Base-by-base conservation (phyloP, 2,797 vertebrate species). In the Acropternis orthonyx region DNA sequence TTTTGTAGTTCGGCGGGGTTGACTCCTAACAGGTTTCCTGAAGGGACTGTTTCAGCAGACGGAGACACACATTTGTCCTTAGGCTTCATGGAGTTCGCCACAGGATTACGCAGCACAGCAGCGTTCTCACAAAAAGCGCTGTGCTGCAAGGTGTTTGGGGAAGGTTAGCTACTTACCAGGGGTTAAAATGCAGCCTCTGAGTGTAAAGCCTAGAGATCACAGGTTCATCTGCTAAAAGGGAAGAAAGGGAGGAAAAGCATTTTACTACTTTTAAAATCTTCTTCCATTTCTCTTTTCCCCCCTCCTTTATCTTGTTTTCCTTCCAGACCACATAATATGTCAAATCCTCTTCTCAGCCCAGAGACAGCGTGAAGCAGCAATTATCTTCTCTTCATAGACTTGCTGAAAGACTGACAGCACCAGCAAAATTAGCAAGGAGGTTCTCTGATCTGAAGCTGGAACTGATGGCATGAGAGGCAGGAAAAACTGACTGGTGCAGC, bases 341-440 rank as follows among this genome's bases (percentile, higher is more conserved):
- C 82, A 95, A 95, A 75, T 15, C 3, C 13, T 49, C 32, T 56
- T 82, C 78, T 74, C 78, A 80, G 65, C 39, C 21, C 39, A 12
- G 71, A 91, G 89, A 48, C 10, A 14, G 54, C 85, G 37, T 88
- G 89, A 95, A 89, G 72, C 75, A 77, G 84, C 89, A 92, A 80
- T 95, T 93, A 84, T 80, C 85, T 91, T 92, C 84, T 80, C 58
- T 88, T 94, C 87, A 66, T 55, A 91, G 79, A 75, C 39, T 39
- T 44, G 80, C 15, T 55, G 81, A 93, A 72, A 89, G 49, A 68
- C 73, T 89, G 95, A 89, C 87, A 92, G 52, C 1, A 28, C n/a
- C 6, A 3, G 81, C 72, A 65, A 87, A 95, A 93, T 93, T 91
- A 91, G 58, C 66, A n/a, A 65, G 73, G 68, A 85, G 32, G 46